phyloP scores from a whole-genome alignment of 2,113 vertebrate species.

The Dromas ardeola region DNA sequence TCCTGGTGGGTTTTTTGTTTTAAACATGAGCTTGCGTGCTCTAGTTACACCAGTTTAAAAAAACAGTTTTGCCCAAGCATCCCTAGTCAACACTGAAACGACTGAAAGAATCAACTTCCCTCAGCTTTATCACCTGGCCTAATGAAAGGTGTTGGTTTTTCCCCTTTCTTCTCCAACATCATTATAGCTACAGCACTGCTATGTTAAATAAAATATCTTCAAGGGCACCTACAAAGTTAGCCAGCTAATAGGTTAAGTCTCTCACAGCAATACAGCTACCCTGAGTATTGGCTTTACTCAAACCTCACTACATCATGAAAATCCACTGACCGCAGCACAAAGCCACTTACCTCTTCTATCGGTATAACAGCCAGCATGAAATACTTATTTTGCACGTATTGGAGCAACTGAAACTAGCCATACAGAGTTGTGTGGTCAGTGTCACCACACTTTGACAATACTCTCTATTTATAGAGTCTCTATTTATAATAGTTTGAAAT shows the following conservation, averaged over 20 bases:
- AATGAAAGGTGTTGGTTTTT: neutral
- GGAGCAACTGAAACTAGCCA: neutral
- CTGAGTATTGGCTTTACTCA: neutral
- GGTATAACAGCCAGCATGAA: neutral
- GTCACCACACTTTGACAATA: neutral
- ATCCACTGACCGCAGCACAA: neutral
- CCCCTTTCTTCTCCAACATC: neutral
- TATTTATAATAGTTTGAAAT: neutral
- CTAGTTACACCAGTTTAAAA: neutral
- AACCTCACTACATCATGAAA: neutral
- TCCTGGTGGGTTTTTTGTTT: neutral
- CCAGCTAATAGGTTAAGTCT: neutral
- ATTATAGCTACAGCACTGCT: neutral
- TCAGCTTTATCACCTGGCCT: neutral
- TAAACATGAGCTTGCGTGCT: neutral
- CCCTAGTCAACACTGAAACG: neutral
- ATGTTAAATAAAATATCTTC: neutral
- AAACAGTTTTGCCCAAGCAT: neutral
- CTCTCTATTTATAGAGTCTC: neutral
- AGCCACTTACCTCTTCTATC: neutral
- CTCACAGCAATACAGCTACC: neutral
- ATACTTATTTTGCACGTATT: neutral
- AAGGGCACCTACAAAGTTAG: neutral
- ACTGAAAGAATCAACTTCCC: neutral
- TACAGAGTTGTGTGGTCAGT: neutral